Base-by-base conservation (phyloP, 2,113 vertebrate genomes). In the Baryphthengus martii region DNA sequence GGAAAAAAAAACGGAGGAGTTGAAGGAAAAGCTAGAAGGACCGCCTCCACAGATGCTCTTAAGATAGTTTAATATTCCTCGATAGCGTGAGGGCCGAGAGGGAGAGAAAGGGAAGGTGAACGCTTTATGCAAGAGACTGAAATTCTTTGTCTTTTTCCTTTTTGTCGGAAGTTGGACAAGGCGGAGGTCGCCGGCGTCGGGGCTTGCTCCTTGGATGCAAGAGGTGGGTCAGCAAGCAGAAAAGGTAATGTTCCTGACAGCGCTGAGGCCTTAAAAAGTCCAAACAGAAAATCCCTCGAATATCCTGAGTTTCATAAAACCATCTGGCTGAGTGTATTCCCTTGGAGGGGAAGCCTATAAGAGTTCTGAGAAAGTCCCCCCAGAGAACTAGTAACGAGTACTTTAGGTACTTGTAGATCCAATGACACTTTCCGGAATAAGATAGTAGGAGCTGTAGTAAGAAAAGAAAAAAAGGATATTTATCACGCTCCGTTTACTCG, bases 221-320 rank as follows among this genome's bases (percentile, higher is more conserved):
- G 94, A 91, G 90, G 93, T 66, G 63, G 63, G 37, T 96, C 97
- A 62, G 87, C 77, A 39, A 71, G 59, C 23, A 4, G 44, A 92
- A 91, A 96, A 98, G 97, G 98, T 98, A 97, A 96, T n/a, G 58
- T 33, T 47, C 4, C 58, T 56, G n/a, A 11, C 1, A 0, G 47
- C 17, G 8, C 2, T 10, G 50, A 53, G n/a, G n/a, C 39, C 31
- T 61, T 84, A 76, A 63, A 63, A 72, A 11, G 9, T 35, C 65
- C 45, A 35, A 74, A 39, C 31, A 65, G 47, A 58, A 93, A 62
- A 31, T 37, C 33, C 49, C 4, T 63, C 1, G 0, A 7, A 73
- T 70, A 75, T 90, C 19, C 39, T 58, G 18, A 23, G 7, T n/a
- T 50, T 40, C 62, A 9, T 53, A 55, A 75, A 77, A 76, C 12